Percentiles rank a stretch among this genome's conserved stretches.
Conservation (phyloP, 2,113 vertebrate species). For the Raja brachyura region DNA sequence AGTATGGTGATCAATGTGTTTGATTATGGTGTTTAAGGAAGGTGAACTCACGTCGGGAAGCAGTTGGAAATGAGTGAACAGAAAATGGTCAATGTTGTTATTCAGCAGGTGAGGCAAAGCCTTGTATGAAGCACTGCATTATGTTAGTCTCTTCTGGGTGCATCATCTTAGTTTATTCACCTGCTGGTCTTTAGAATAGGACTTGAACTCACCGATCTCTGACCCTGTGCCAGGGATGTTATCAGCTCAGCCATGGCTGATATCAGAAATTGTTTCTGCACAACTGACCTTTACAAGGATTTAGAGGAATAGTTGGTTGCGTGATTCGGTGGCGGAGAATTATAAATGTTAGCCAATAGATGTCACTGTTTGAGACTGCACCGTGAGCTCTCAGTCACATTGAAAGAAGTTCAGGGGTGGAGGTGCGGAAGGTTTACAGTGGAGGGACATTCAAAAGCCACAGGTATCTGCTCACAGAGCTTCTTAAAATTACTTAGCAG, state of each 20-base stretch:
- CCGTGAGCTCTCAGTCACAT: not conserved
- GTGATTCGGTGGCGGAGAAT: not conserved
- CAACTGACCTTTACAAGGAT: not conserved
- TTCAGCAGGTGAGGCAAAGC: too few relatives aligned
- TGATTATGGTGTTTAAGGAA: too few relatives aligned
- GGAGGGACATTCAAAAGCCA: not conserved
- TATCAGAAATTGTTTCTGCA: not conserved
- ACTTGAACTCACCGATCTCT: not conserved
- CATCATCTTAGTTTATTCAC: too few relatives aligned
- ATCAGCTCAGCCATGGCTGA: not conserved
- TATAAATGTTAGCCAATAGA: not conserved
- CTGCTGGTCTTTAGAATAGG: not conserved
- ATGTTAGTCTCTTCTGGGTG: too few relatives aligned
- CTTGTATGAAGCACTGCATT: too few relatives aligned
- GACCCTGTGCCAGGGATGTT: not conserved
- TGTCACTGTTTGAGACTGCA: not conserved
- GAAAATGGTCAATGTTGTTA: too few relatives aligned
- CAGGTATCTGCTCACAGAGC: not conserved
- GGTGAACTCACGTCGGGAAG: too few relatives aligned
- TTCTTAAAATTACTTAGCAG: not conserved
- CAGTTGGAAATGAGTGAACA: too few relatives aligned
- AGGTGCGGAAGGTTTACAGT: not conserved
- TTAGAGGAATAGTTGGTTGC: not conserved
- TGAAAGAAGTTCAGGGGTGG: not conserved
- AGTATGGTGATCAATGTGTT: too few relatives aligned